A percentile compares a stretch with the other conserved stretches of the same genome.
These are phyloP conservation scores for Neocrepidodera transversa DNA, from an alignment of 2,888 invertebrate genomes.

Conservation along the genomic window DNA sequence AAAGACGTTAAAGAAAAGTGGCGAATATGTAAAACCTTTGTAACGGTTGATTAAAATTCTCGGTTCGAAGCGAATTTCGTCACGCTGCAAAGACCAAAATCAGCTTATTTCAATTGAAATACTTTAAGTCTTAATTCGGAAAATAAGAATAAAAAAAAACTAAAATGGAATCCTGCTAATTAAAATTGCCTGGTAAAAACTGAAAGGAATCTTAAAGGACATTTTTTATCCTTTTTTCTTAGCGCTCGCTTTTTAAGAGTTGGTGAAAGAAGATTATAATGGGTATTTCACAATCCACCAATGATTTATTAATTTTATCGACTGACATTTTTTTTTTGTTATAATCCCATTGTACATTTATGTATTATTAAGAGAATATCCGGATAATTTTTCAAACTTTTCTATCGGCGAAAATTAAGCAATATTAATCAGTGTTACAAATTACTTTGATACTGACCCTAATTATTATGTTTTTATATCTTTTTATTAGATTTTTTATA, in stretches of 20 bases:
- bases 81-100: conserved; percentile 15
- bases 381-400: too few relatives aligned
- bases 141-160: conserved; percentile 23
- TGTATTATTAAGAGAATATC: too few relatives aligned
- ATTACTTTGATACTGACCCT: too few relatives aligned
- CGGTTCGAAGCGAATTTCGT: conserved; percentile 5
- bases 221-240: not conserved
- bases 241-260: not conserved
- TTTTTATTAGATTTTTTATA: too few relatives aligned
- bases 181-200: conserved; percentile 18
- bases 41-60: conserved; percentile 12
- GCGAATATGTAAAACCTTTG: not conserved
- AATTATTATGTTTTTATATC: too few relatives aligned
- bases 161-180: conserved; percentile 18
- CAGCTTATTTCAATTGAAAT: conserved; percentile 28
- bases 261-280: not conserved
- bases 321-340: too few relatives aligned
- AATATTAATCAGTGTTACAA: too few relatives aligned
- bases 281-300: not conserved
- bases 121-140: conserved; percentile 16
- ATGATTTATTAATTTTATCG: too few relatives aligned
- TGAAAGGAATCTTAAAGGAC: conserved; percentile 13
- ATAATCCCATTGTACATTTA: too few relatives aligned
- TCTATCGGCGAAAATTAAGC: too few relatives aligned
- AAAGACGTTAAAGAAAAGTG: too few relatives aligned